A percentile compares a stretch with the other conserved stretches of the same genome.
Conservation (phyloP, 2,888 invertebrate genomes). For the Leptinotarsa peninsularis region DNA sequence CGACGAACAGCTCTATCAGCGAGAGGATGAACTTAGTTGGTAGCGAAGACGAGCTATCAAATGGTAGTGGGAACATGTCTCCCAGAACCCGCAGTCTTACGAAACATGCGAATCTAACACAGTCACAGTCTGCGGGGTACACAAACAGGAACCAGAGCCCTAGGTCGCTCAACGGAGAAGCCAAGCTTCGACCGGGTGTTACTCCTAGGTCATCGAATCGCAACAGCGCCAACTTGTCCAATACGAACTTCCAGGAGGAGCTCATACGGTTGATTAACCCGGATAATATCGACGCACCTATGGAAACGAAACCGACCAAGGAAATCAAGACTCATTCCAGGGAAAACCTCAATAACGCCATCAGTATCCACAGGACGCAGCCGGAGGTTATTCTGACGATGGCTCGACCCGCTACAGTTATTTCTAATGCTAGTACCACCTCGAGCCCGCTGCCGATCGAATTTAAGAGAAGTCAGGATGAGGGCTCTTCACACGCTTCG, state of each 20-base stretch:
- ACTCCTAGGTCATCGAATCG: constrained; percentile 68
- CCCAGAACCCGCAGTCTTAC: constrained; percentile 67
- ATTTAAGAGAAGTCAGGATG: constrained; percentile 71
- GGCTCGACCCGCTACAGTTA: constrained; percentile 76
- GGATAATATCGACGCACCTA: constrained; percentile 70
- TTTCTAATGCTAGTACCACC: constrained; percentile 73
- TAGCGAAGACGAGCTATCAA: constrained; percentile 72
- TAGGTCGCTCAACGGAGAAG: constrained; percentile 71
- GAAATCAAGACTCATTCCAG: constrained; percentile 57
- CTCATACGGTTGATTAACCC: constrained; percentile 87
- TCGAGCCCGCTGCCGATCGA: constrained; percentile 70
- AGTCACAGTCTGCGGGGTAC: constrained; percentile 48
- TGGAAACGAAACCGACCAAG: constrained; percentile 49
- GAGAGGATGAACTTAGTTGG: constrained; percentile 66
- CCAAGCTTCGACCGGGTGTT: constrained; percentile 69
- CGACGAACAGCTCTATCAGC: constrained; percentile 69
- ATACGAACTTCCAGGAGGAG: constrained; percentile 84
- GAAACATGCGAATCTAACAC: constrained; percentile 61
- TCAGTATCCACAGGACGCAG: constrained; percentile 63
- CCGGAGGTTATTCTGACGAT: constrained; percentile 74
- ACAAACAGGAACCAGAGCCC: constrained; percentile 72
- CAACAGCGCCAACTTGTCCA: constrained; percentile 73
- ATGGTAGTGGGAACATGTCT: constrained; percentile 69
- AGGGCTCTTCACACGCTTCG: constrained; percentile 46
- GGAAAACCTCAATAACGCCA: constrained; percentile 61